Evolutionary conservation across 1,140 invertebrate species (phyloP).

Genomic region (Artemia franciscana): DNA sequence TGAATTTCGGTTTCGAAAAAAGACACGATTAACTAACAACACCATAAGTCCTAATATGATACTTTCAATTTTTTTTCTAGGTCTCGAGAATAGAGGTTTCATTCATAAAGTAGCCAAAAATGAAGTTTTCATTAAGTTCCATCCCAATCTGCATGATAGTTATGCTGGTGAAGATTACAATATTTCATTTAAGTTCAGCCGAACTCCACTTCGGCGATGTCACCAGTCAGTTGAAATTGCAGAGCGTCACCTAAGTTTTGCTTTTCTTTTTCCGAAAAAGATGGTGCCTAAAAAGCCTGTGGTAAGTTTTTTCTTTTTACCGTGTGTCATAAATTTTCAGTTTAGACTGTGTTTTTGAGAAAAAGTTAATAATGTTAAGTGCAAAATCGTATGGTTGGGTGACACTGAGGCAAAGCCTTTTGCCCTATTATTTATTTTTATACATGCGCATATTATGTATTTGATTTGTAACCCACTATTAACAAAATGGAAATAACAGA

Average conservation of each 20-base stretch:
- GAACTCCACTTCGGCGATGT: constrained; percentile 29
- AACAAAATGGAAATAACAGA: too few species aligned
- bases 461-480: too few species aligned
- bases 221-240: constrained; percentile 37
- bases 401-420: too few species aligned
- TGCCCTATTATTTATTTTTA: too few species aligned
- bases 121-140: constrained; percentile 45
- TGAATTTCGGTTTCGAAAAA: background rate
- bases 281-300: constrained; percentile 9
- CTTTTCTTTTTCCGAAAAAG: constrained; percentile 39
- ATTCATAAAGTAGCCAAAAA: constrained; percentile 43
- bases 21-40: background rate
- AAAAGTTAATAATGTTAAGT: too few species aligned
- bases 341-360: too few species aligned
- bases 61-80: constrained; percentile 12
- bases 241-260: constrained; percentile 25
- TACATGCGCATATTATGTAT: too few species aligned
- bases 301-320: background rate
- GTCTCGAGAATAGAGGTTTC: constrained; percentile 40
- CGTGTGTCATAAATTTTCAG: too few species aligned
- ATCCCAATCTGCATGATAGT: constrained; percentile 35
- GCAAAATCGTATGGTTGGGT: too few species aligned
- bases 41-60: constrained; percentile 9
- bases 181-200: constrained; percentile 32
- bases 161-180: constrained; percentile 38